phyloP scores from a whole-genome alignment of 2,797 vertebrate species.

The Naso thynnoides region DNA sequence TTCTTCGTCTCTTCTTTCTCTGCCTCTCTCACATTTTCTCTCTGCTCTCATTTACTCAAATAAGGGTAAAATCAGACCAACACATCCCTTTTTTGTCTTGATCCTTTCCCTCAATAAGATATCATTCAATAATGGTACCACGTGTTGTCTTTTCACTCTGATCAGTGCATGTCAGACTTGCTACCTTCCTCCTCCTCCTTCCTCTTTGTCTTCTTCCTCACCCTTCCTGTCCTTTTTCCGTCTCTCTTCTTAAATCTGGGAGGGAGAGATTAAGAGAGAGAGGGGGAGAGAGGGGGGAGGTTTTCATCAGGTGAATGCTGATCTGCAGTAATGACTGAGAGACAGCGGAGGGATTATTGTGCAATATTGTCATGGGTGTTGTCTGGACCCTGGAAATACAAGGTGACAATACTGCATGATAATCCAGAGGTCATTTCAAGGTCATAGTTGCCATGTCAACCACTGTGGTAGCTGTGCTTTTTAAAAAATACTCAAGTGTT shows the following conservation, averaged over 20 bases:
- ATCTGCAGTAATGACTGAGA: constrained; percentile 68
- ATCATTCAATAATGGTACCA: constrained; percentile 55
- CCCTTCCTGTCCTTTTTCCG: constrained; percentile 28
- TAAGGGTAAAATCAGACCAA: constrained; percentile 73
- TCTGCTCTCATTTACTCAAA: constrained; percentile 61
- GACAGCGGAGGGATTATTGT: constrained; percentile 70
- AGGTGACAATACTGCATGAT: constrained; percentile 74
- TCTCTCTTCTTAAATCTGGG: constrained; percentile 38
- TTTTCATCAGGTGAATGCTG: constrained; percentile 71
- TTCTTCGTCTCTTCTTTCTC: constrained; percentile 33
- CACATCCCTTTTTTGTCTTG: constrained; percentile 28
- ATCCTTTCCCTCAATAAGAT: constrained; percentile 28
- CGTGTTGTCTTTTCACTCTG: constrained; percentile 58
- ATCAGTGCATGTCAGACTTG: constrained; percentile 39
- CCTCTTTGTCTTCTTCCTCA: constrained; percentile 13
- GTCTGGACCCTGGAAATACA: constrained; percentile 64
- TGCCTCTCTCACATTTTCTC: constrained; percentile 28
- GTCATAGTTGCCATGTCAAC: constrained; percentile 44
- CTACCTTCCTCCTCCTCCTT: constrained; percentile 6
- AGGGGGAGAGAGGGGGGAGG: constrained; percentile 6
- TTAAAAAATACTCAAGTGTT: constrained; percentile 6
- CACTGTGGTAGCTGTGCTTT: constrained; percentile 8
- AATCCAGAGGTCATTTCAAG: constrained; percentile 67
- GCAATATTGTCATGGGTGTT: constrained; percentile 73
- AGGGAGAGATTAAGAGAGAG: constrained; percentile 25